Evolutionary conservation across 2,888 invertebrate species (phyloP).

Genomic region (Leptinotarsa haldemani): DNA sequence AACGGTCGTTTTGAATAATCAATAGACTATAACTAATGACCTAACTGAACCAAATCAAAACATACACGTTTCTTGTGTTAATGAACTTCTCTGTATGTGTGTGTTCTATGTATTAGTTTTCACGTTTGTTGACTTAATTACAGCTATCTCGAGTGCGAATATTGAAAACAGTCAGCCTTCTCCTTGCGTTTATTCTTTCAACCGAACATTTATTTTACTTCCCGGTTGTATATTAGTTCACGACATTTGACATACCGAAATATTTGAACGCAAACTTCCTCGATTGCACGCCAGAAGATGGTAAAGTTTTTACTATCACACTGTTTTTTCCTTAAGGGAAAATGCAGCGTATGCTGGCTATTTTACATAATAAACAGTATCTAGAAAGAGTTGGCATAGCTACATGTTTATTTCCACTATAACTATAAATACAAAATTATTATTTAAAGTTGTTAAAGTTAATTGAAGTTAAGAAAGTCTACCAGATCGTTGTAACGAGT

Average conservation of each 20-base stretch:
- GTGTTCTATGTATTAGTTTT: background rate
- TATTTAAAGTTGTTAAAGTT: too few species aligned
- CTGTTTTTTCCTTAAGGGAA: too few species aligned
- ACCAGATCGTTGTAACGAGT: too few species aligned
- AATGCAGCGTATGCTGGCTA: too few species aligned
- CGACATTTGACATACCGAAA: background rate
- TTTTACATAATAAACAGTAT: too few species aligned
- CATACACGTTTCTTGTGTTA: background rate
- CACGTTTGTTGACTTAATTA: slow-evolving; percentile 2
- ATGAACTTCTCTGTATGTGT: background rate
- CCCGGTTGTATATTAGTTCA: background rate
- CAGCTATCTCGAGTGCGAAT: background rate
- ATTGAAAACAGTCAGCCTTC: slow-evolving; percentile 8
- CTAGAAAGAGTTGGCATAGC: too few species aligned
- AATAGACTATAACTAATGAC: background rate
- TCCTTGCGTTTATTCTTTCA: background rate
- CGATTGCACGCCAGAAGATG: background rate
- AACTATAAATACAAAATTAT: too few species aligned
- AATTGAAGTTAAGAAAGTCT: too few species aligned
- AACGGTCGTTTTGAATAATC: background rate
- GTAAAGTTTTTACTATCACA: background rate
- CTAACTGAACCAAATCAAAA: background rate
- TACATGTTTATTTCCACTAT: too few species aligned
- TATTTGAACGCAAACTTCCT: background rate
- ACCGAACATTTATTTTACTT: background rate